Conservation (phyloP, 1,140 invertebrate species). For the Sarcophaga bullata region DNA sequence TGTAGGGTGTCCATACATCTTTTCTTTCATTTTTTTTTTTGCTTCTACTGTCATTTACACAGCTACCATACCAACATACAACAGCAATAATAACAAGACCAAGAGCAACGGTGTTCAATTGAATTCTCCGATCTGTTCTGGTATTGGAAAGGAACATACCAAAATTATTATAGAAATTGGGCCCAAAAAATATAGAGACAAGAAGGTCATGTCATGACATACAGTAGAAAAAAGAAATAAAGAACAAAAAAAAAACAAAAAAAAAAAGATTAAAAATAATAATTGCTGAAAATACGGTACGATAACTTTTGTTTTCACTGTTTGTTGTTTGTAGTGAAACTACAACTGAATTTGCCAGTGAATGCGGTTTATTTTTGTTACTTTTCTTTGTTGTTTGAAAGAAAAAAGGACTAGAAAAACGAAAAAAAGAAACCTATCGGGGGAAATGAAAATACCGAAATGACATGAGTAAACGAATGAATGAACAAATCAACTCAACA, state of each 20-base stretch:
- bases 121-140: neutral
- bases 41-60: neutral
- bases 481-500: constrained; percentile 39
- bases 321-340: neutral
- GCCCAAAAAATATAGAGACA: constrained; percentile 26
- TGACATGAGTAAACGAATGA: constrained; percentile 40
- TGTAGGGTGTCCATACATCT: neutral
- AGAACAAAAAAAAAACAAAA: no score
- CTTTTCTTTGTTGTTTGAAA: neutral
- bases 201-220: constrained; percentile 38
- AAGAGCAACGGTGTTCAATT: neutral
- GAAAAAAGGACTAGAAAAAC: neutral
- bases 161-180: constrained; percentile 36
- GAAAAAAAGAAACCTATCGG: constrained; percentile 31
- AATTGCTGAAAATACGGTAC: constrained; percentile 37
- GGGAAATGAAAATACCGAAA: constrained; percentile 38
- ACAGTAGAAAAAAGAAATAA: neutral
- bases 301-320: neutral
- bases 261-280: neutral
- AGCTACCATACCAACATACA: neutral
- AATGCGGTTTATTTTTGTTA: constrained; percentile 11
- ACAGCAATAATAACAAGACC: no score
- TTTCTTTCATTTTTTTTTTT: neutral
- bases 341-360: neutral
- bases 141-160: constrained; percentile 22